Base-by-base conservation (phyloP, 2,888 invertebrate species). In the Drosophila silvestris region DNA sequence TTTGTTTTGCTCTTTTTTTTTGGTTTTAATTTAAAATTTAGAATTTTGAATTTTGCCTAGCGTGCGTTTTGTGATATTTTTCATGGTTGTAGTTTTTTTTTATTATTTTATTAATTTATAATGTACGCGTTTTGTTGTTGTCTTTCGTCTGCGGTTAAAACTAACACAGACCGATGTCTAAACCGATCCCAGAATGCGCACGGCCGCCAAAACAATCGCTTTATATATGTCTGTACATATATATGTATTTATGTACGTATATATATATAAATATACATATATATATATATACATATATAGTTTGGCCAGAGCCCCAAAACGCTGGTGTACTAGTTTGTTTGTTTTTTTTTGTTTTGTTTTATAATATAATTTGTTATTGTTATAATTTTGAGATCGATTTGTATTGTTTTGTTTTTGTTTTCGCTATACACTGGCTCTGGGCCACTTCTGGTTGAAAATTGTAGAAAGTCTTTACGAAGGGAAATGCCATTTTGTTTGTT, bases 11-110 rank as follows among this genome's bases (percentile, higher is more conserved):
- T 28, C 30, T 81, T 64, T 57, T 57, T 57, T 79, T 77, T 68
- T 47, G 65, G 65, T 78, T 75, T 76, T 68, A 44, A 44, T 79
- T 81, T 73, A 85, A 83, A 88, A 90, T 92, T 93, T 92, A 89
- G 91, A 93, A 93, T 93, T 93, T 93, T 83, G 92, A 93, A 93
- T 93, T 93, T 93, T 91, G 93, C 79, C 89, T 90, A 89, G 89
- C 81, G 79, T 89, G 84, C 79, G 22, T 77, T 74, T 75, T 83
- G 30, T 44, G 44, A 41, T 70, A 54, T 60, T 76, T 57, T 71
- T 19, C 7, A 30, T 44, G 32, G 37, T 59, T 60, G 22, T 12
- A 22, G 12, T 12, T 61, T 28, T 10, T 35, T n/a, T 14, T 59
- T 47, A 26, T 62, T 35, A 57, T 30, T 32, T 4, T 14, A 39